Base-by-base conservation (phyloP, 2,797 vertebrate genomes). In the Rhabdomys pumilio region DNA sequence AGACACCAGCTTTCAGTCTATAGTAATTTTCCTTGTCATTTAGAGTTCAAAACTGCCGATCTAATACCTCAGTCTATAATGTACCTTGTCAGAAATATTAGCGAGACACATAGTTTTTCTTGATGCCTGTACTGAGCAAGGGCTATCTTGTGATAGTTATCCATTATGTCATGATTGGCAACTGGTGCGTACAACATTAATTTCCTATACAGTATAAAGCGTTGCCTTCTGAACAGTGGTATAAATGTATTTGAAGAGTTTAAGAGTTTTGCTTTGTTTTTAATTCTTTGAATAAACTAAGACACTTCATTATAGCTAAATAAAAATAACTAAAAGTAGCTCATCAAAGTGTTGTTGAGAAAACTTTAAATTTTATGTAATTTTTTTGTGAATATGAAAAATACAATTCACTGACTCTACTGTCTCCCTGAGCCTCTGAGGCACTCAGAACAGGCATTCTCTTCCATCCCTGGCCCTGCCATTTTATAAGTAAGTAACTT, bases 281-380 rank as follows among this genome's bases (percentile, higher is more conserved):
- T 95, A 12, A 79, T 92, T 97, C 31, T 90, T 94, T 96, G 59
- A 10, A 15, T 84, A 63, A 88, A 76, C 41, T 59, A 90, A 92
- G 81, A 72, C 69, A 34, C 65, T 89, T 86, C 29, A n/a, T 76
- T 94, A 22, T 20, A 97, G 47, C 61, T 34, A 59, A 82, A 31
- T 82, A 38, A 91, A 94, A 69, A 22, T 55, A 73, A 61, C 41
- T 63, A 61, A 92, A 92, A 82, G 55, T 44, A 90, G 31, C 63
- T 84, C 34, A 84, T 41, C 15, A 53, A 95, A 80, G 67, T 81
- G 12, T 0, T 90, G 77, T 47, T 86, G 53, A 34, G 2, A 87
- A 89, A 91, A 79, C 29, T 4, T 92, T 77, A 63, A 47, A 67
- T 87, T 79, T 84, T 67, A 57, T 38, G 86, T 6, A 29, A 59